These are phyloP conservation scores for Luperina nickerlii DNA, from an alignment of 2,888 invertebrate genomes.

Conservation along the genomic window DNA sequence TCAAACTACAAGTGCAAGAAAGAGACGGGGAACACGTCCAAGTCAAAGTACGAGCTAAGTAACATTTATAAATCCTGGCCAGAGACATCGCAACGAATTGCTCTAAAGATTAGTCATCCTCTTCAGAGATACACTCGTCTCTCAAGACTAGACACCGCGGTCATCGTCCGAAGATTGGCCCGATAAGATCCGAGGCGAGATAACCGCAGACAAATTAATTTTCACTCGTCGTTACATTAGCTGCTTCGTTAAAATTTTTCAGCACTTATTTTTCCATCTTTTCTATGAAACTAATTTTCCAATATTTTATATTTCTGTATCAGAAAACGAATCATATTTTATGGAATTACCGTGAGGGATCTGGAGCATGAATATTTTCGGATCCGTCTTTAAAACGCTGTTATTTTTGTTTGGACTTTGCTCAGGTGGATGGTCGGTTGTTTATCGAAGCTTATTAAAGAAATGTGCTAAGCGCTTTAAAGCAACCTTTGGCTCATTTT, in stretches of 20 bases:
- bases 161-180: constrained; percentile 72
- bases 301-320: constrained; percentile 29
- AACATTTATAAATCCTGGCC: background rate
- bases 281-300: constrained; percentile 52
- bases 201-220: constrained; percentile 70
- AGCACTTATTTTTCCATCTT: constrained; percentile 43
- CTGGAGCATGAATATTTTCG: constrained; percentile 34
- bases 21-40: background rate
- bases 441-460: constrained; percentile 7
- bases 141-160: constrained; percentile 56
- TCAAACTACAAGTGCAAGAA: background rate
- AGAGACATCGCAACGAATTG: constrained; percentile 24
- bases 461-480: constrained; percentile 3
- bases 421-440: background rate
- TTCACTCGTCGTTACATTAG: constrained; percentile 66
- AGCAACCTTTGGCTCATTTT: constrained; percentile 18
- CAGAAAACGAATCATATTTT: constrained; percentile 35
- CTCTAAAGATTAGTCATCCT: constrained; percentile 55
- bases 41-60: background rate
- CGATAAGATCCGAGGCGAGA: constrained; percentile 73
- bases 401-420: constrained; percentile 20
- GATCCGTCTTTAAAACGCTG: constrained; percentile 14
- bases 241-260: constrained; percentile 75
- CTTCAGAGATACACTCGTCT: constrained; percentile 39
- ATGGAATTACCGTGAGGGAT: constrained; percentile 25